Evolutionary conservation across 1,140 invertebrate genomes (phyloP), one percentile per base, ranked within the genome.

Genomic region (Globodera rostochiensis): DNA sequence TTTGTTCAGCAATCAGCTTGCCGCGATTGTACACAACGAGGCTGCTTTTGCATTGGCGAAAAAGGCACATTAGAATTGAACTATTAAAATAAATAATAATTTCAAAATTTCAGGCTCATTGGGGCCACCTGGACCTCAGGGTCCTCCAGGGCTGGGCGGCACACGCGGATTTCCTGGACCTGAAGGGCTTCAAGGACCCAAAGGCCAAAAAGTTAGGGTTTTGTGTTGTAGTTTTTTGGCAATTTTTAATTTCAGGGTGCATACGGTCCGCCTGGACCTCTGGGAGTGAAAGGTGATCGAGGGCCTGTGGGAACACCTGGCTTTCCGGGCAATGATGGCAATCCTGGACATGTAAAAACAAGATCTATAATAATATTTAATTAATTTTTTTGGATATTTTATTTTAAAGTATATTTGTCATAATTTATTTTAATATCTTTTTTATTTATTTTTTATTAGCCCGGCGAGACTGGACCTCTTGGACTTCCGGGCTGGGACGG

Each of bases 401-500:
- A 53, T 15, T 5, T 5, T 9, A 53, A 9, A 7, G 11, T 53
- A 53, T 53, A 53, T 53, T 53, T 53, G 0, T 0, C 7, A 13
- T 53, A 74, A 9, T 36, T 49, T 36, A 36, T 73, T 74, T 19
- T 60, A 60, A 15, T 21, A 9, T 50, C 25, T 15, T 50, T 50
- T 77, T 60, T 25, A 4, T 6, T 7, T 21, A 21, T 45, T 69
- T 21, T 69, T 9, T 21, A 15, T 60, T 60, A 78, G 73, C 88
- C 87, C 25, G 88, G 88, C 83, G 87, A 90, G 76, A 87, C 88
- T 47, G 88, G 88, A 70, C 89, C 89, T 25, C 88, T 84, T 7
- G 88, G 88, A 64, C 73, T 77, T n/a, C 88, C 89, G 25, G 88
- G 88, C 64, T 89, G 88, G 88, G 88, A 89, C 74, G 88, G 88